Evolutionary conservation across 1,140 invertebrate species (phyloP).

Genomic region (Drosophila sechellia): DNA sequence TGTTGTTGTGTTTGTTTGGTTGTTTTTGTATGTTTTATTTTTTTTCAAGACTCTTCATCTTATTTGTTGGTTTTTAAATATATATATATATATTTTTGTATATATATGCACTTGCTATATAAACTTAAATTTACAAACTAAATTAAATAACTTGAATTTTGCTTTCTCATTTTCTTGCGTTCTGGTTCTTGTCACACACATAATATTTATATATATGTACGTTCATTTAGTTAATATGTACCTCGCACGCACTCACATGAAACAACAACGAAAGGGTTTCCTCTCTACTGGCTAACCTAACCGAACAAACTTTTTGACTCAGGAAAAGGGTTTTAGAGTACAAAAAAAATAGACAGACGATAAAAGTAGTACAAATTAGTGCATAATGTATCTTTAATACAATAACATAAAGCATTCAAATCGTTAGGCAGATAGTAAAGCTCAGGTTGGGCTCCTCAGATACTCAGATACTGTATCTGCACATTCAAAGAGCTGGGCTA

Average conservation of each 20-base stretch:
- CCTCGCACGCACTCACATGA: slow-evolving; percentile 71
- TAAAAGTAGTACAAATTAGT: slow-evolving; percentile 38
- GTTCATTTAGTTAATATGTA: slow-evolving; percentile 34
- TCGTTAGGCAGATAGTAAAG: slow-evolving; percentile 60
- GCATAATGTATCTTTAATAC: slow-evolving; percentile 38
- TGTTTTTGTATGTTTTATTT: slow-evolving; percentile 47
- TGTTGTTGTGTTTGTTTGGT: slow-evolving; percentile 57
- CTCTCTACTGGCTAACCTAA: slow-evolving; percentile 10
- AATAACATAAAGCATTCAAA: slow-evolving; percentile 46
- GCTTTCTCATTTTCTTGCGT: slow-evolving; percentile 42
- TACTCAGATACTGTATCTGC: slow-evolving; percentile 43
- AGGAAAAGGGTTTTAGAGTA: slow-evolving; percentile 12
- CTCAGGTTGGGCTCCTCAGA: slow-evolving; percentile 44
- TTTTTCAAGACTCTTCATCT: slow-evolving; percentile 65
- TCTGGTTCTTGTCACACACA: slow-evolving; percentile 43
- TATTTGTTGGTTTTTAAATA: slow-evolving; percentile 54
- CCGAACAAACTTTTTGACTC: slow-evolving; percentile 26
- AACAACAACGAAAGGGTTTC: slow-evolving; percentile 66
- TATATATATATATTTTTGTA: slow-evolving; percentile 60
- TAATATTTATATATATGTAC: slow-evolving; percentile 47
- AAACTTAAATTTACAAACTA: slow-evolving; percentile 79
- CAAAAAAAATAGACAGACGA: slow-evolving; percentile 5
- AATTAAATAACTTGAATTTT: slow-evolving; percentile 81
- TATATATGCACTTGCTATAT: slow-evolving; percentile 76
- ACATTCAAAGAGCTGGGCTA: slow-evolving; percentile 7